Conservation (phyloP, 2,113 vertebrate genomes). For the Melanerpes aurifrons region DNA sequence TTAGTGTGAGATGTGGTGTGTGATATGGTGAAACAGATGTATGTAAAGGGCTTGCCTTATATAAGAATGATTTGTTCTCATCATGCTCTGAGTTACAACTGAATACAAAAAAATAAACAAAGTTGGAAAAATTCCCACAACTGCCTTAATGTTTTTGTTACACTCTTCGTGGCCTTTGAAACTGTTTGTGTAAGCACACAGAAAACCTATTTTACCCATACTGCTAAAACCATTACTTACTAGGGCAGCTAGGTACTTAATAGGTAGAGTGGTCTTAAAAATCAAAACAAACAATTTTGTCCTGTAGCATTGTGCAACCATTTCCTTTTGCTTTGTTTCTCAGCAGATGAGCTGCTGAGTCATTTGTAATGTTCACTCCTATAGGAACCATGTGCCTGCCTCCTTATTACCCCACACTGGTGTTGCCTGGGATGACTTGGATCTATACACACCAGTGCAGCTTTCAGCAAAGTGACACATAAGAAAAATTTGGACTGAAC, state of each 20-base stretch:
- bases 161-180: neutral
- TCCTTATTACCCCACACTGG: neutral
- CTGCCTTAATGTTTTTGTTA: neutral
- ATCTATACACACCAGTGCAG: neutral
- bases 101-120: neutral
- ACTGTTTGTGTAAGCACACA: neutral
- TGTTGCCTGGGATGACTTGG: neutral
- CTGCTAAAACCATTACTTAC: neutral
- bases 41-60: neutral
- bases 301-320: neutral
- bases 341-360: neutral
- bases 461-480: neutral
- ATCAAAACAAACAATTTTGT: neutral
- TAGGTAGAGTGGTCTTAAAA: neutral
- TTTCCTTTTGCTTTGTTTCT: neutral
- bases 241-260: neutral
- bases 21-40: neutral
- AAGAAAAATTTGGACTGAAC: neutral
- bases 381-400: neutral
- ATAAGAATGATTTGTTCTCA: neutral
- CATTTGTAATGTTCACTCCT: neutral
- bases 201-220: neutral
- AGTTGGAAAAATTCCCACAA: rapidly evolving
- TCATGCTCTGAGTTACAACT: neutral
- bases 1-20: neutral